Evolutionary conservation across 2,113 vertebrate species (phyloP).

Genomic region (Shinisaurus crocodilurus): DNA sequence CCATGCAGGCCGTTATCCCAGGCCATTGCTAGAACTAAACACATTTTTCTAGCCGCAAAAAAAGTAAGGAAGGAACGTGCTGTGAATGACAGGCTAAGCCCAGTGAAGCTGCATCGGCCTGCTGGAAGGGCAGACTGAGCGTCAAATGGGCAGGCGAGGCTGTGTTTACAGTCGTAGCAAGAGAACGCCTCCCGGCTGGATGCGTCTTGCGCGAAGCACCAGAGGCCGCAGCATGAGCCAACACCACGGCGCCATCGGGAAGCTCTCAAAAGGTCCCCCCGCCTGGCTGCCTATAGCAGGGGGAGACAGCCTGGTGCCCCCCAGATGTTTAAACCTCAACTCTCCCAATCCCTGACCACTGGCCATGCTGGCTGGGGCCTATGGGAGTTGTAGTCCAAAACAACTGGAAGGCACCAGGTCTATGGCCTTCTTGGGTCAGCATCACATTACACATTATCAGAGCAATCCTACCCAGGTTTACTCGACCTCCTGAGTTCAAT

Average conservation of each 20-base stretch:
- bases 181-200: background rate
- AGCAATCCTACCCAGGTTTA: background rate
- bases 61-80: conserved; percentile 18
- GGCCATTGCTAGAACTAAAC: conserved; percentile 33
- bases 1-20: background rate
- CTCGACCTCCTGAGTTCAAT: background rate
- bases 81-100: background rate
- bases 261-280: background rate
- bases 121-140: conserved; percentile 30
- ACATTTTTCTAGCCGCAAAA: background rate
- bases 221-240: conserved; percentile 65
- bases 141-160: conserved; percentile 48
- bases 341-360: no score
- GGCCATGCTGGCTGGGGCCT: no score
- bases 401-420: background rate
- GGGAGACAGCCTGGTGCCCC: no score
- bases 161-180: conserved; percentile 82
- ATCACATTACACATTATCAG: accelerated
- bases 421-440: background rate
- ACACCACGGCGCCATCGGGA: conserved; percentile 70
- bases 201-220: background rate
- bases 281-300: no score
- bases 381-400: no score
- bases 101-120: conserved; percentile 59
- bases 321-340: no score